phyloP scores from a whole-genome alignment of 1,140 invertebrate genomes.

The Uloborus diversus region DNA sequence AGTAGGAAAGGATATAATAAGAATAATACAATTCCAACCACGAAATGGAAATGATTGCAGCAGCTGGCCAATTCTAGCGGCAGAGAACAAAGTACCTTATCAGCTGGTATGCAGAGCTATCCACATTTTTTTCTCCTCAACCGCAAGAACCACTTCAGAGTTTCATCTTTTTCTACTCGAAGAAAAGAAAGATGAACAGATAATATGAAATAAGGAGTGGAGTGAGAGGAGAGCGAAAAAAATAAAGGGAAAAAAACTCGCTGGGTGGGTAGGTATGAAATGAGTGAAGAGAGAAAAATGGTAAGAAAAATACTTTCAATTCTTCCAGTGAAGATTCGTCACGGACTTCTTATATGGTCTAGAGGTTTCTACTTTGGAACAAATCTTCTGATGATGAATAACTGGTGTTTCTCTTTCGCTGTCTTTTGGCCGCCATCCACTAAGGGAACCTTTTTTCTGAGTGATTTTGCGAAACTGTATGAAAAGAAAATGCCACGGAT shows the following conservation, averaged over 20 bases:
- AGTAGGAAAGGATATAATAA: neutral
- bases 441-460: too few species aligned
- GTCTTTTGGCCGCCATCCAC: too few species aligned
- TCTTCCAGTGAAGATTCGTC: conserved; percentile 13
- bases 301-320: conserved; percentile 22
- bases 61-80: neutral
- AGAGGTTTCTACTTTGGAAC: neutral
- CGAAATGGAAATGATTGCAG: neutral
- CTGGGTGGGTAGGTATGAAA: neutral
- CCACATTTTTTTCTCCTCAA: neutral
- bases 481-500: too few species aligned
- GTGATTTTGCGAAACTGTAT: too few species aligned
- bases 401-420: neutral
- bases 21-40: neutral
- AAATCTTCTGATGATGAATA: conserved; percentile 5
- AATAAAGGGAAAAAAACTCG: neutral
- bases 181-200: conserved; percentile 10
- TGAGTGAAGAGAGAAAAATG: neutral
- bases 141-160: conserved; percentile 23
- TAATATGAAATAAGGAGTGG: conserved; percentile 7
- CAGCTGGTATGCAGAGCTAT: too few species aligned
- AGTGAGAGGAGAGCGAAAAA: neutral
- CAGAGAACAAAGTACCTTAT: conserved; percentile 37
- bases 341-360: conserved; percentile 1
- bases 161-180: conserved; percentile 35